Evolutionary conservation across 2,888 invertebrate genomes (phyloP).

Genomic region (Tanytarsus gracilentus): DNA sequence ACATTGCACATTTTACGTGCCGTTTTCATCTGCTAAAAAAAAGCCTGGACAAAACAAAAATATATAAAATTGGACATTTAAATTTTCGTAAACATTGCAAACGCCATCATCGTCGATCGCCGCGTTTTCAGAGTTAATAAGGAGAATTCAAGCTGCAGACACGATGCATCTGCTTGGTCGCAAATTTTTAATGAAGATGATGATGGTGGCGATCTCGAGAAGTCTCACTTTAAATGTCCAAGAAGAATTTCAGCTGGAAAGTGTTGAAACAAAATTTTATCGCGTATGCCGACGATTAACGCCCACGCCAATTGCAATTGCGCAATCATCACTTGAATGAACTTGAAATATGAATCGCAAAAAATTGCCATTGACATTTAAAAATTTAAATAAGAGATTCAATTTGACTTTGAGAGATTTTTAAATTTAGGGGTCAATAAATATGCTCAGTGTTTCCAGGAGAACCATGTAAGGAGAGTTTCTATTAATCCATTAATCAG

Average conservation of each 20-base stretch:
- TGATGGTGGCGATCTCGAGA: too few relatives aligned
- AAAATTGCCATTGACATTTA: neutral
- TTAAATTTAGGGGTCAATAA: slow-evolving; percentile 10
- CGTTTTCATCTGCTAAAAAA: neutral
- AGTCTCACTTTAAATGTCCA: too few relatives aligned
- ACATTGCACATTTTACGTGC: neutral
- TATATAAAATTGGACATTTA: slow-evolving; percentile 20
- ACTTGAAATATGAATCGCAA: neutral
- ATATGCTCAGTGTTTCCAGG: neutral
- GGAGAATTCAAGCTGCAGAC: slow-evolving; percentile 21
- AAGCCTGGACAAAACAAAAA: slow-evolving; percentile 8
- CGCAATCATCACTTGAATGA: neutral
- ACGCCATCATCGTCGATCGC: neutral
- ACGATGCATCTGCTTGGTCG: slow-evolving; percentile 17
- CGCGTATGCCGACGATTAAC: neutral
- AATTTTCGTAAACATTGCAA: slow-evolving; percentile 17
- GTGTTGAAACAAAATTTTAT: neutral
- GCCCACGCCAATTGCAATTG: neutral
- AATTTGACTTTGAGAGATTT: too few relatives aligned
- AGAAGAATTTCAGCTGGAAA: neutral
- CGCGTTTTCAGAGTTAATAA: slow-evolving; percentile 17
- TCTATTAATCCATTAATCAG: neutral
- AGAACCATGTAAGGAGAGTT: neutral
- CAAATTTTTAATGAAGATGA: neutral
- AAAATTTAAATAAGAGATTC: too few relatives aligned